Base-by-base conservation (phyloP, 2,797 vertebrate species). In the Perodicticus potto region DNA sequence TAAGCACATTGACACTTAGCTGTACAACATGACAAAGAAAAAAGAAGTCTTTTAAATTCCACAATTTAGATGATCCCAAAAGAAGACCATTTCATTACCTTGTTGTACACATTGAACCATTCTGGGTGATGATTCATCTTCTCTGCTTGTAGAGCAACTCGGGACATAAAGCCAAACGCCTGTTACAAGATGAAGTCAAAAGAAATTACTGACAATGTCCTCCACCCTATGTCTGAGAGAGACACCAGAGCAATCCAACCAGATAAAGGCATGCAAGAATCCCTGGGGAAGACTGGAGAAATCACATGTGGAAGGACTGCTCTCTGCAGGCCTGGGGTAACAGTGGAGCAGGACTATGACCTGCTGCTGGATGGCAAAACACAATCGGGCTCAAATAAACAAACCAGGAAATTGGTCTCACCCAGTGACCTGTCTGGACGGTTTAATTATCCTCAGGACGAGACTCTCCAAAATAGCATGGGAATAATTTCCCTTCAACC, bases 81-180 rank as follows among this genome's bases (percentile, higher is more conserved):
- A 86, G 55, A 83, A 86, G 87, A n/a, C 90, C 81, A n/a, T 80
- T 95, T 5, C 0, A 32, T 99, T 99, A 99, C 99, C 99, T 99
- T 99, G 98, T 99, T 99, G 98, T 99, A 99, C 97, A 99, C 99
- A 86, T 99, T 99, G 98, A 99, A 99, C 99, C 99, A 99, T 96
- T 99, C 99, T 0, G 99, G 99, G 97, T 99, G 99, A 97, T 99
- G 99, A 98, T 99, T 99, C 99, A 99, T 99, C 99, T 99, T 99
- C 99, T 99, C 99, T 20, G 99, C 99, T 98, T 99, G 99, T 32
- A 99, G 98, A 97, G 99, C 99, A 95, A 99, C 99, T 1, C 99
- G 99, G 2, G 99, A 99, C 99, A 99, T 99, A 98, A 99, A 99
- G 97, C 99, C 99, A 65, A 99, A 99, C 0, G 99, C 99, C 99